These are phyloP conservation scores for Hetaerina titia DNA, from an alignment of 2,888 invertebrate species.

Conservation along the genomic window DNA sequence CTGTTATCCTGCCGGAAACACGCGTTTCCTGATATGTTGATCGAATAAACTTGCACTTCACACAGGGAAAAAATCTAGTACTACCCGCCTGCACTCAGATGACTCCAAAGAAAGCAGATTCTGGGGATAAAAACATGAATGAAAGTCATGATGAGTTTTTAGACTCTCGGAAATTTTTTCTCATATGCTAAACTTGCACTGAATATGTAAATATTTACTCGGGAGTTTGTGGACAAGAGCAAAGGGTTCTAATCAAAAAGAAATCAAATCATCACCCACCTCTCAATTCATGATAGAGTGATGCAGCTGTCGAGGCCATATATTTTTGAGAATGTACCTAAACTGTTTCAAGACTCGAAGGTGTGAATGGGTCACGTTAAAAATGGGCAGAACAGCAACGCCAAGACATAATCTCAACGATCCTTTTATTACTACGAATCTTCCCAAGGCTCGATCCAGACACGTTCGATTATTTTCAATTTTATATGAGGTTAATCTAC, in stretches of 20 bases:
- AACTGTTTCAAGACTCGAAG: too few relatives aligned
- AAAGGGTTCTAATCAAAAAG: background rate
- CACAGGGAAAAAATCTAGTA: background rate
- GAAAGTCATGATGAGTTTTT: background rate
- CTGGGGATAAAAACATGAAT: background rate
- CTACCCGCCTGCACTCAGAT: background rate
- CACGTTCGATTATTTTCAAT: too few relatives aligned
- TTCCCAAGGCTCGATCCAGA: too few relatives aligned
- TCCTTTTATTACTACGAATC: too few relatives aligned
- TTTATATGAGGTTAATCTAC: too few relatives aligned
- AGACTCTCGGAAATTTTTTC: background rate
- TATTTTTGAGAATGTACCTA: too few relatives aligned
- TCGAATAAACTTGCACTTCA: background rate
- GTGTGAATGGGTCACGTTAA: too few relatives aligned
- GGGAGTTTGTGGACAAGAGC: background rate
- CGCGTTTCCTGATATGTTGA: background rate
- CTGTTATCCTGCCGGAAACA: background rate
- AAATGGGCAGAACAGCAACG: too few relatives aligned
- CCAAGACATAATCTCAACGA: too few relatives aligned
- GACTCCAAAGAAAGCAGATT: background rate
- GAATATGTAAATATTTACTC: background rate
- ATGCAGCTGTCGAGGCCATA: too few relatives aligned
- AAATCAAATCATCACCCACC: background rate
- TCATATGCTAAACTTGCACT: background rate
- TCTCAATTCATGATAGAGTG: background rate